Evolutionary conservation across 2,113 vertebrate genomes (phyloP).

Genomic region (Rhinolophus ferrumequinum): DNA sequence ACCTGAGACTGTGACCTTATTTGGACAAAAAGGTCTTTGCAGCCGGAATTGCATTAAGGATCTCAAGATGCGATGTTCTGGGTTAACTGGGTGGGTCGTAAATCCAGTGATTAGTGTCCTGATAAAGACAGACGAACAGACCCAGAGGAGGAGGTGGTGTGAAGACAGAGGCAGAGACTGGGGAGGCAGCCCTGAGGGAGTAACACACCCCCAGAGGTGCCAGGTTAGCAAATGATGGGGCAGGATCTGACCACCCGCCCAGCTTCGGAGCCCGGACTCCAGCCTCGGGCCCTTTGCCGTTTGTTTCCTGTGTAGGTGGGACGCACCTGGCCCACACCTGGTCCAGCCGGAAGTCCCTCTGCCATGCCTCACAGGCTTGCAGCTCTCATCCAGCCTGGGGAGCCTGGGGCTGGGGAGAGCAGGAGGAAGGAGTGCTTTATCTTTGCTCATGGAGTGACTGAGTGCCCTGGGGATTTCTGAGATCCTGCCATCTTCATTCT

Average conservation of each 20-base stretch:
- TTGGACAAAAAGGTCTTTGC: neutral
- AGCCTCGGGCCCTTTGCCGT: neutral
- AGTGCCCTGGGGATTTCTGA: no score
- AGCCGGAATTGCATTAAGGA: no score
- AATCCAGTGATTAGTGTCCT: neutral
- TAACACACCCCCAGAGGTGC: no score
- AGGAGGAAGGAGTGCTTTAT: neutral
- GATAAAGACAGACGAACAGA: neutral
- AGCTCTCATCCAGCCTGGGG: rapidly evolving
- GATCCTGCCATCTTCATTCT: neutral
- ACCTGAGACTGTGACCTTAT: neutral
- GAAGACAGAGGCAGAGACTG: neutral
- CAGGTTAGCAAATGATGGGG: neutral
- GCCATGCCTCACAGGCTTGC: rapidly evolving
- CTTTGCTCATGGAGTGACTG: rapidly evolving
- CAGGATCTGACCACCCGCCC: neutral
- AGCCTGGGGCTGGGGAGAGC: no score
- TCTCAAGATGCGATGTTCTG: neutral
- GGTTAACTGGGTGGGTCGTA: neutral
- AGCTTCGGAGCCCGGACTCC: no score
- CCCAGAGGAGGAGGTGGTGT: no score
- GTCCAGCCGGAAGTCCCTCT: neutral
- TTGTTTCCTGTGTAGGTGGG: neutral
- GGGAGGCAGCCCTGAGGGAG: neutral
- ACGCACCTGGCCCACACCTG: rapidly evolving